These are phyloP conservation scores for Nomada ferruginata DNA, from an alignment of 2,888 invertebrate species.

Conservation along the genomic window DNA sequence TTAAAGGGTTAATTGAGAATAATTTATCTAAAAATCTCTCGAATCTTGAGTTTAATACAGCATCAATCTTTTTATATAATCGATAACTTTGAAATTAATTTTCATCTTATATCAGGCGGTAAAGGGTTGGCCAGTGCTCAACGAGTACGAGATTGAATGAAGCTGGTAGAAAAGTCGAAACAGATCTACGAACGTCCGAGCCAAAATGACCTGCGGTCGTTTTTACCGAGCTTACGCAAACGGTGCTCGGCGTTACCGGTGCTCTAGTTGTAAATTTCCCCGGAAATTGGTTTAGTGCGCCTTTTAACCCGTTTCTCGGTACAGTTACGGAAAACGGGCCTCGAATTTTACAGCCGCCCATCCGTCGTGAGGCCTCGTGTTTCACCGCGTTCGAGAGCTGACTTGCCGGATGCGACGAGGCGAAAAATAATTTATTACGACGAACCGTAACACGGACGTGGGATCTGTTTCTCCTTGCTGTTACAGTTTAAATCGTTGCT, in stretches of 20 bases:
- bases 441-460: slow-evolving; percentile 68
- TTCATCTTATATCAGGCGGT: no score
- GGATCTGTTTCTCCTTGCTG: slow-evolving; percentile 76
- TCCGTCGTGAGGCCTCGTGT: not conserved
- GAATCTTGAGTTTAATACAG: no score
- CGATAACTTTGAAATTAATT: no score
- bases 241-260: slow-evolving; percentile 38
- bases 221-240: slow-evolving; percentile 73
- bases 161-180: not conserved
- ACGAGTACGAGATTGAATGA: not conserved
- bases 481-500: slow-evolving; percentile 80
- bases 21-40: no score
- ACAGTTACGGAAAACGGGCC: slow-evolving; percentile 76
- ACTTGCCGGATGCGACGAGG: slow-evolving; percentile 6
- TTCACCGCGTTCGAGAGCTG: not conserved
- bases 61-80: no score
- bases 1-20: no score
- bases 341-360: slow-evolving; percentile 53
- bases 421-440: slow-evolving; percentile 78
- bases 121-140: not conserved
- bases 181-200: no score
- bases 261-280: slow-evolving; percentile 78
- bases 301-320: slow-evolving; percentile 76
- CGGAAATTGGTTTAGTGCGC: slow-evolving; percentile 74
- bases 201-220: slow-evolving; percentile 31